A percentile compares a stretch with the other conserved stretches of the same genome.
Conservation (phyloP, 2,113 vertebrate species). For the Pipa parva region DNA sequence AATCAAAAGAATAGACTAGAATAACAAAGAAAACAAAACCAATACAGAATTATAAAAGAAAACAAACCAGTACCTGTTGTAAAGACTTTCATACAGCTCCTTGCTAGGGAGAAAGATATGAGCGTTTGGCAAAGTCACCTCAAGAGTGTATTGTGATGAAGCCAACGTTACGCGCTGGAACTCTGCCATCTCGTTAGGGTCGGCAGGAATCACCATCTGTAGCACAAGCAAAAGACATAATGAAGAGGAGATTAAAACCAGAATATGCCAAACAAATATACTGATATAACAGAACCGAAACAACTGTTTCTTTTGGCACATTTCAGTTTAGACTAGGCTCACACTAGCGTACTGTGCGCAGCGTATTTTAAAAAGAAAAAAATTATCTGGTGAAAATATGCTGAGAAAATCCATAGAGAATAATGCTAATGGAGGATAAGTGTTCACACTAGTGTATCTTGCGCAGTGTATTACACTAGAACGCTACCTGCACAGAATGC, state of each 20-base stretch:
- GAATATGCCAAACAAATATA: not conserved
- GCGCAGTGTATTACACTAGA: no score
- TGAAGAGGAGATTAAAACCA: not conserved
- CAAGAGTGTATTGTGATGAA: constrained; percentile 75
- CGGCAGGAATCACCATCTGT: constrained; percentile 90
- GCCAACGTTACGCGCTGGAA: constrained; percentile 79
- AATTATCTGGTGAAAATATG: no score
- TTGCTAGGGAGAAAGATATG: constrained; percentile 83
- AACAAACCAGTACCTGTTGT: constrained; percentile 71
- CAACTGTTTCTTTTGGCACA: no score
- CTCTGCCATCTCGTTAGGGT: constrained; percentile 80
- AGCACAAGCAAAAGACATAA: no score
- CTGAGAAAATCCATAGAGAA: no score
- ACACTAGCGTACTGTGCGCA: no score
- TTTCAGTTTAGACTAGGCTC: no score
- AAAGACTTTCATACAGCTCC: constrained; percentile 82
- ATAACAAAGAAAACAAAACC: not conserved
- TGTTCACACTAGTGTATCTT: no score
- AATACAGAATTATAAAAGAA: not conserved
- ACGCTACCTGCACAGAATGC: no score
- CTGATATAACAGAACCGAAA: no score
- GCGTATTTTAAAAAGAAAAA: no score
- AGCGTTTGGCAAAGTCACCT: constrained; percentile 71
- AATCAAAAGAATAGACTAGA: not conserved
- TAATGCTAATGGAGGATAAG: no score